Evolutionary conservation across 2,888 invertebrate genomes (phyloP), one percentile per base, ranked within the genome.

Genomic region (Cordilura impudica): DNA sequence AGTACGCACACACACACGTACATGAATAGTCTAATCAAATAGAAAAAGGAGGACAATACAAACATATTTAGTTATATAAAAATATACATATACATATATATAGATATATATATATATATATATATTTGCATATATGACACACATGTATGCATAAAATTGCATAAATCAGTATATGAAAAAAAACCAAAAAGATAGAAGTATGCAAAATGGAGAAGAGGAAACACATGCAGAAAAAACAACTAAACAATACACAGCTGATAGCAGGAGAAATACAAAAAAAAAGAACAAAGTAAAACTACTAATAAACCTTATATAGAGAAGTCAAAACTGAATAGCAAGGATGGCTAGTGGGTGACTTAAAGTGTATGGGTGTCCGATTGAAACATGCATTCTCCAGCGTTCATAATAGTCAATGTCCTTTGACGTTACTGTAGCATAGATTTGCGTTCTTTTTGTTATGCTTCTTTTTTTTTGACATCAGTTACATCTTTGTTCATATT

Each of bases 131-230:
- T 47, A 76, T 72, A 53, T 74, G 70, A 60, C 73, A 74, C 81
- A 81, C 65, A 66, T 75, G 65, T 39, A 19, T 60, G 77, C 75
- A 82, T 66, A 81, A 82, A 79, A 79, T 75, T 75, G 79, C 79
- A 82, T 82, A 81, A 81, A 81, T 79, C 76, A 76, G 76, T 23
- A 81, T 73, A 54, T 66, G 6, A 4, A 56, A 35, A 14, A 61
- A 58, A 14, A 39, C 18, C 3, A 35, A 58, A 39, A 39, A 2
- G 39, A 39, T n/a, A 39, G 12, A n/a, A 39, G n/a, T 45, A 18
- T 26, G 5, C 23, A 70, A 7, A 26, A 35, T 6, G 14, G 2
- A 26, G 26, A 6, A 6, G 51, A 58, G 65, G 58, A 73, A 51
- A 49, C 35, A 31, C 47, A 43, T 7, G 35, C 53, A 31, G 47